Evolutionary conservation across 2,113 vertebrate species (phyloP), one percentile per base, ranked within the genome.

Genomic region (Nicator chloris): DNA sequence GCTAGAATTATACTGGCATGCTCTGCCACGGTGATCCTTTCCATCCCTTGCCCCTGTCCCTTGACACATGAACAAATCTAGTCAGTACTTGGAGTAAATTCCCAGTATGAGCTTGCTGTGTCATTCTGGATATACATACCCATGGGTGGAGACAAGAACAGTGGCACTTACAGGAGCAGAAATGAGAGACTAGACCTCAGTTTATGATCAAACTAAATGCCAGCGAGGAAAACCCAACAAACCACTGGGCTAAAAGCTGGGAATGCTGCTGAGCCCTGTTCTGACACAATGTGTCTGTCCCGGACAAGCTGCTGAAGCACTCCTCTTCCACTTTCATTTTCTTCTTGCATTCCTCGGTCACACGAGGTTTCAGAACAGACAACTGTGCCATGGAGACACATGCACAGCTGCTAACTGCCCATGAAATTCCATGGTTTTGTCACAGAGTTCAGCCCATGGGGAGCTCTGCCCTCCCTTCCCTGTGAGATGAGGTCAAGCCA

Each of bases 61-160:
- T 77, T 77, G n/a, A n/a, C 15, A 27, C 33, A 27, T 1, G 4
- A 53, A 59, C 7, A 76, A 76, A 83, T 42, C 37, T 40, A 50
- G 12, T 17, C 23, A 57, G 12, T 12, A 17, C 49, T 86, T 40
- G 42, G 37, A 15, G 24, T 20, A 35, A 79, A 45, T 86, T 80
- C 59, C 17, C 30, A 42, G 56, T 35, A 18, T 30, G 18, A 64
- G 2, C 17, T 71, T 39, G 6, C 33, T 59, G 44, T 47, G 13
- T 47, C 33, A 19, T n/a, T 35, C 22, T 51, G 50, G 77, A 13
- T 9, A 20, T 7, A 26, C 20, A 21, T 13, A 50, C 9, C 35
- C 15, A 6, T 0, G 0, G 42, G 24, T 5, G 35, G 35, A 60
- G 27, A 35, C 27, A 76, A 33, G 61, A 91, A 16, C 2, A 0